These are phyloP conservation scores for Tursiops truncatus DNA, from an alignment of 2,113 vertebrate genomes.

Conservation along the genomic window DNA sequence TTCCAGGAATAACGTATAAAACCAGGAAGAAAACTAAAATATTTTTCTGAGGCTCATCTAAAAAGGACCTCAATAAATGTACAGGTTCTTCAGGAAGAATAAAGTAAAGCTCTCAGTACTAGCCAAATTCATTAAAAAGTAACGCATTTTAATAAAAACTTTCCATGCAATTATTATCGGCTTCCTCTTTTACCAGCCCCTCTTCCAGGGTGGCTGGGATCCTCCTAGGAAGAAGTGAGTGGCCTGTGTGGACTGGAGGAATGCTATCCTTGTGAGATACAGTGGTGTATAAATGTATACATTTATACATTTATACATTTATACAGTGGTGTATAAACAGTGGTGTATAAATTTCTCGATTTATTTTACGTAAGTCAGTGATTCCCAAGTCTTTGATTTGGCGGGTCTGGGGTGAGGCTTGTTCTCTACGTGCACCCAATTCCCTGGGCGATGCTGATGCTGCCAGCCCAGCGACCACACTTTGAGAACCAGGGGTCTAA, in stretches of 20 bases:
- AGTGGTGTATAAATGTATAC: too few relatives aligned
- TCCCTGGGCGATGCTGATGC: accelerated
- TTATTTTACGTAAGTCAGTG: accelerated
- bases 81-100: not conserved
- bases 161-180: not conserved
- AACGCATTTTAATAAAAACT: not conserved
- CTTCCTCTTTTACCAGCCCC: not conserved
- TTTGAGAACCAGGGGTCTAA: not conserved
- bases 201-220: accelerated
- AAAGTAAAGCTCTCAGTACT: not conserved
- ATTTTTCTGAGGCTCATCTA: not conserved
- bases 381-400: not conserved
- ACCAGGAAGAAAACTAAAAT: not conserved
- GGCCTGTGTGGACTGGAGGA: accelerated
- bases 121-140: not conserved
- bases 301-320: too few relatives aligned
- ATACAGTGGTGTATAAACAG: too few relatives aligned
- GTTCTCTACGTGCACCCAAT: accelerated
- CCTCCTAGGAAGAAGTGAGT: not conserved
- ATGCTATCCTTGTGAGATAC: accelerated
- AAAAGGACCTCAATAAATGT: not conserved
- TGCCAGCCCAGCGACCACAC: accelerated
- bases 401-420: not conserved
- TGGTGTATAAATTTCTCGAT: not conserved
- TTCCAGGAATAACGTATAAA: not conserved